These are phyloP conservation scores for Myodes glareolus DNA, from an alignment of 2,113 vertebrate genomes.

Conservation along the genomic window DNA sequence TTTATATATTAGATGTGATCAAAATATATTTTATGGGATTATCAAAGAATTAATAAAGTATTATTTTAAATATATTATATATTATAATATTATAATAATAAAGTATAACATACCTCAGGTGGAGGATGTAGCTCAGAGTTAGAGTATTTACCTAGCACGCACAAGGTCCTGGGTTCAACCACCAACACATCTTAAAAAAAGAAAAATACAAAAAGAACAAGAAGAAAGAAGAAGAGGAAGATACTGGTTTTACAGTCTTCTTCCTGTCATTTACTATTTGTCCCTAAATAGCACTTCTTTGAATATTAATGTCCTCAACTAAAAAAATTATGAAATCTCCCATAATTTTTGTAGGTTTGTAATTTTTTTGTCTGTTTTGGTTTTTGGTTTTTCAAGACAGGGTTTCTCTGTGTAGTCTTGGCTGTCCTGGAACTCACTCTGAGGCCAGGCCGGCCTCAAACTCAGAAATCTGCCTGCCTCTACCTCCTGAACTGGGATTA, in stretches of 20 bases:
- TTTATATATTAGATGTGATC: background rate
- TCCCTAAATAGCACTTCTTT: background rate
- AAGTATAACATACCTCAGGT: background rate
- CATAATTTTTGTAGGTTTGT: background rate
- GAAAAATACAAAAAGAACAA: background rate
- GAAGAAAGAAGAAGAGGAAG: background rate
- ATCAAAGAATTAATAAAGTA: background rate
- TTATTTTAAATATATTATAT: background rate
- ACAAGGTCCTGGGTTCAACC: background rate
- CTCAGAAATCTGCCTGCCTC: no score
- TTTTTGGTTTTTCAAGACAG: no score
- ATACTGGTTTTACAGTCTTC: background rate
- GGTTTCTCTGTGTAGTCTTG: no score
- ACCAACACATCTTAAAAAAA: background rate
- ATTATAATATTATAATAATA: background rate
- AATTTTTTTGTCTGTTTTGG: no score
- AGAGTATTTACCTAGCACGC: background rate
- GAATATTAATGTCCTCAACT: background rate
- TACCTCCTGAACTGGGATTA: no score
- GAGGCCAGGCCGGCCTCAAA: no score
- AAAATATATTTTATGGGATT: background rate
- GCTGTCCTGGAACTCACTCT: no score
- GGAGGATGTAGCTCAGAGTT: background rate
- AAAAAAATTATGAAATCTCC: background rate
- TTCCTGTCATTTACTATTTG: background rate